Evolutionary conservation across 2,113 vertebrate species (phyloP), one percentile per base, ranked within the genome.

Genomic region (Haemorhous mexicanus): DNA sequence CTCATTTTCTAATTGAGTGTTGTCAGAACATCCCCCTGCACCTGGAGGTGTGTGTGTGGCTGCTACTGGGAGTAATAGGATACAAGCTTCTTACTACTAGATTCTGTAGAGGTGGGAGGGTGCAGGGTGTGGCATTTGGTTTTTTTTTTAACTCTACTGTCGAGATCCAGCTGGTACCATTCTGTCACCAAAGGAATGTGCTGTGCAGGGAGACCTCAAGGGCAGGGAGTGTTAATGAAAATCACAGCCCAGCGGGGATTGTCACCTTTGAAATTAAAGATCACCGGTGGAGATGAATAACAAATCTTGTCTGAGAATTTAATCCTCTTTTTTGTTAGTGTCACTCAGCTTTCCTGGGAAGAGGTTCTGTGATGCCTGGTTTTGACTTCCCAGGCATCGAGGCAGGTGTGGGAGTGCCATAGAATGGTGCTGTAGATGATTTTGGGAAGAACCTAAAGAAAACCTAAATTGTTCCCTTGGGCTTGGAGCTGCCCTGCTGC

Each of bases 231-330:
- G 78, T 73, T 85, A 87, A 80, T 66, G 91, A 61, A 90, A 83
- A 93, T 86, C 50, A 7, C 30, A 67, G 62, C 82, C 78, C 74
- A 20, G 84, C 0, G 6, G 53, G 80, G 80, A 90, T 74, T 39
- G 61, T 92, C 93, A 89, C 79, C 81, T 84, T 80, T 72, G 77
- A 91, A 86, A 95, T 80, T 32, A 80, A 92, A 91, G 68, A 64
- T 84, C 73, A 58, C 9, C 26, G 0, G 27, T 32, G n/a, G 70
- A 70, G 78, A 92, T 37, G 44, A 93, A 47, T 87, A 94, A 81
- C 67, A 93, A 85, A 69, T 46, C 90, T 62, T 66, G 27, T 32
- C 22, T 37, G 64, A 79, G 63, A 59, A 52, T 75, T 26, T 46
- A 52, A 43, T 76, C 75, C 37, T 23, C 58, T 73, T 53, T 52